Evolutionary conservation across 2,888 invertebrate species (phyloP).

Genomic region (Rhyacophila evoluta): DNA sequence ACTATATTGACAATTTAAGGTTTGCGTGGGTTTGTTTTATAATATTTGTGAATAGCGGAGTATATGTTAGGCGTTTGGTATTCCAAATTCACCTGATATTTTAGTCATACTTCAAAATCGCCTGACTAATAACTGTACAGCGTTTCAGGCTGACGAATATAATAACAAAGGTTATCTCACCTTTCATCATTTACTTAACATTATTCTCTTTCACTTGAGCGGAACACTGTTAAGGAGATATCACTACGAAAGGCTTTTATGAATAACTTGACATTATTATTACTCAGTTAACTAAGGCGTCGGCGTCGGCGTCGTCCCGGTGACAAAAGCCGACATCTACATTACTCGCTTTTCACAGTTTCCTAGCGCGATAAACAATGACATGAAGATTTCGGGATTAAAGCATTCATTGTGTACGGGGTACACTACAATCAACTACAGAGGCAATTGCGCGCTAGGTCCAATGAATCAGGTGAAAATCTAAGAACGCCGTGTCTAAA

Average conservation of each 20-base stretch:
- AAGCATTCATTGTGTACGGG: slow-evolving; percentile 4
- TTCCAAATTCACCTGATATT: not conserved
- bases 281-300: not conserved
- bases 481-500: not conserved
- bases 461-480: slow-evolving; percentile 9
- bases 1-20: not conserved
- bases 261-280: slow-evolving; percentile 22
- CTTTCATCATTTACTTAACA: slow-evolving; percentile 19
- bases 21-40: not conserved
- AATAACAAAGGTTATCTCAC: slow-evolving; percentile 22
- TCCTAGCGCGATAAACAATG: slow-evolving; percentile 17
- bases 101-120: not conserved
- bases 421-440: not conserved
- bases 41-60: too few relatives aligned
- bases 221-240: slow-evolving; percentile 22
- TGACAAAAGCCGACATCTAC: slow-evolving; percentile 22
- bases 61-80: not conserved
- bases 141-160: not conserved
- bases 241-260: slow-evolving; percentile 17
- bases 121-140: not conserved
- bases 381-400: slow-evolving; percentile 19
- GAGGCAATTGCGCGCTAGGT: slow-evolving; percentile 16
- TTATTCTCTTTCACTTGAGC: slow-evolving; percentile 22
- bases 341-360: slow-evolving; percentile 24
- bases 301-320: not conserved